These are phyloP conservation scores for Daphoenositta chrysoptera DNA, from an alignment of 2,113 vertebrate species.

Conservation along the genomic window DNA sequence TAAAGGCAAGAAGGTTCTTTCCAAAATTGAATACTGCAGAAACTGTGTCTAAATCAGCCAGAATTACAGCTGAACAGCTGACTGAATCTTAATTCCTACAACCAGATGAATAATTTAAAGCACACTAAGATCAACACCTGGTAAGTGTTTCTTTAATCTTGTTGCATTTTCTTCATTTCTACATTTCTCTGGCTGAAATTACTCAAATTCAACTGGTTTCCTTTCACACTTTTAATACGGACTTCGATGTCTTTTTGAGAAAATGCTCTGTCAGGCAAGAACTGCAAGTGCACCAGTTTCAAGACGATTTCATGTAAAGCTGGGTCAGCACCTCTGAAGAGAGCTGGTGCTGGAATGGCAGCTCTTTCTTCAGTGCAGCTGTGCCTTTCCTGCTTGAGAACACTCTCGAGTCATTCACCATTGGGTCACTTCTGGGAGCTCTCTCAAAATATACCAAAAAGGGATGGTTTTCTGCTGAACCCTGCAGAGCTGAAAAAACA, in stretches of 20 bases:
- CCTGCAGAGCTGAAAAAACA: not conserved
- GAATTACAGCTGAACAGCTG: not conserved
- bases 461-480: not conserved
- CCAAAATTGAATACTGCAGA: not conserved
- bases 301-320: not conserved
- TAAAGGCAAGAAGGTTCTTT: not conserved
- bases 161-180: not conserved
- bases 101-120: not conserved
- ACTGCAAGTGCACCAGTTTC: not conserved
- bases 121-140: not conserved
- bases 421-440: not conserved
- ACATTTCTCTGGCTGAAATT: not conserved
- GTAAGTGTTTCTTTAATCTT: not conserved
- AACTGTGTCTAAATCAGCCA: not conserved
- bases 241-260: not conserved
- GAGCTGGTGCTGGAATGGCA: not conserved
- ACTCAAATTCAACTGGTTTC: not conserved
- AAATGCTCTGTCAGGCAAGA: not conserved
- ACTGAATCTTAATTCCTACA: not conserved
- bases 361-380: not conserved
- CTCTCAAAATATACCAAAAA: not conserved
- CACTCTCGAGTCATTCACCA: not conserved
- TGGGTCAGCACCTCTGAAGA: slow-evolving; percentile 21
- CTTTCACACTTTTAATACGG: not conserved
- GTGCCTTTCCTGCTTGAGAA: not conserved